A percentile compares a stretch with the other conserved stretches of the same genome.
Conservation (phyloP, 2,888 invertebrate species). For the Tuberolachnus salignus region DNA sequence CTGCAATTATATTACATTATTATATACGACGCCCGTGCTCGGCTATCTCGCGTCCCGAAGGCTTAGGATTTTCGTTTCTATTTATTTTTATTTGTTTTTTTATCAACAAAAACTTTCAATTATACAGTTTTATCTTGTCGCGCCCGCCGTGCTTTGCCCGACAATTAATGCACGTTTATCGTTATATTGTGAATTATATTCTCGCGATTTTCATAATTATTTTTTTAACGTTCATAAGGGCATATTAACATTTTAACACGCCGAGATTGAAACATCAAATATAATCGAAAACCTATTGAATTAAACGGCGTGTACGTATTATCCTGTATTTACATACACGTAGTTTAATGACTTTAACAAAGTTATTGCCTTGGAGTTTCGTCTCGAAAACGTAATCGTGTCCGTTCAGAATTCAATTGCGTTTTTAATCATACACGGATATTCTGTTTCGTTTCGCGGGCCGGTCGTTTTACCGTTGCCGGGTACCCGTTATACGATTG, state of each 20-base stretch:
- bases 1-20: too few species aligned
- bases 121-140: slow-evolving; percentile 21
- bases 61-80: neutral
- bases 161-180: slow-evolving; percentile 25
- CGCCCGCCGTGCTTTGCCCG: neutral
- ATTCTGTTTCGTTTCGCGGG: neutral
- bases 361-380: neutral
- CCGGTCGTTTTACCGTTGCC: too few species aligned
- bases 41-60: neutral
- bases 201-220: neutral
- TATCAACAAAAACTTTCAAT: slow-evolving; percentile 30
- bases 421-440: neutral
- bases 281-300: slow-evolving; percentile 1
- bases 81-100: neutral
- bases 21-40: too few species aligned
- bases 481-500: too few species aligned
- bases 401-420: neutral
- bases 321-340: neutral
- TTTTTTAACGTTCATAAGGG: neutral
- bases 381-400: neutral
- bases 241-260: neutral
- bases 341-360: neutral
- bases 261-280: neutral
- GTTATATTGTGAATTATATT: neutral
- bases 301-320: neutral